Percentiles rank a stretch among this genome's conserved stretches.
phyloP scores from a whole-genome alignment of 2,888 invertebrate genomes.

The Anoncus sp. region DNA sequence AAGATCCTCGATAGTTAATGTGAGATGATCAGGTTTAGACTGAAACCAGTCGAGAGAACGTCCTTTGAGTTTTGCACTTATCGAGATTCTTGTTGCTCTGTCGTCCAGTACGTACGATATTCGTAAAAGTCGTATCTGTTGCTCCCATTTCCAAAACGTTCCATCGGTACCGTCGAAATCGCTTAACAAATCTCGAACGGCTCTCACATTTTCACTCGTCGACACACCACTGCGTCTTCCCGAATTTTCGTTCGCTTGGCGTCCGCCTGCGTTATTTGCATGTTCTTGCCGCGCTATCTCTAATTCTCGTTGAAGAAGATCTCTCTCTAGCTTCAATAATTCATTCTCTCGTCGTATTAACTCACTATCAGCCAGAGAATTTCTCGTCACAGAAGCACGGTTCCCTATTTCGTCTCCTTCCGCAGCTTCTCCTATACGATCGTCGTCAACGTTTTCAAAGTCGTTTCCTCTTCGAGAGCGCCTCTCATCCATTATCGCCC shows the following conservation, averaged over 20 bases:
- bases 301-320: slow-evolving; percentile 14
- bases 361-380: not conserved
- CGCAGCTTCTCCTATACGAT: not conserved
- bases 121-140: slow-evolving; percentile 38
- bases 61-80: slow-evolving; percentile 44
- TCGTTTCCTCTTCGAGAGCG: no score
- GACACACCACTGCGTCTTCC: not conserved
- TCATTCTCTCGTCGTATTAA: slow-evolving; percentile 26
- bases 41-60: slow-evolving; percentile 46
- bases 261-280: not conserved
- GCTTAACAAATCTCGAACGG: slow-evolving; percentile 38
- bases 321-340: slow-evolving; percentile 19
- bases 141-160: slow-evolving; percentile 38
- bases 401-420: not conserved
- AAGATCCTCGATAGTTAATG: slow-evolving; percentile 38
- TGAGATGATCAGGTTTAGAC: slow-evolving; percentile 39
- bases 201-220: slow-evolving; percentile 14
- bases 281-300: not conserved
- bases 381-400: not conserved
- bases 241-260: not conserved
- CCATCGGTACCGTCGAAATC: slow-evolving; percentile 42
- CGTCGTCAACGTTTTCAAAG: no score
- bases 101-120: slow-evolving; percentile 43
- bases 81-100: slow-evolving; percentile 17
- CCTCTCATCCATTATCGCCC: not conserved